These are phyloP conservation scores for Phyllotreta cruciferae DNA, from an alignment of 2,888 invertebrate genomes.

Conservation along the genomic window DNA sequence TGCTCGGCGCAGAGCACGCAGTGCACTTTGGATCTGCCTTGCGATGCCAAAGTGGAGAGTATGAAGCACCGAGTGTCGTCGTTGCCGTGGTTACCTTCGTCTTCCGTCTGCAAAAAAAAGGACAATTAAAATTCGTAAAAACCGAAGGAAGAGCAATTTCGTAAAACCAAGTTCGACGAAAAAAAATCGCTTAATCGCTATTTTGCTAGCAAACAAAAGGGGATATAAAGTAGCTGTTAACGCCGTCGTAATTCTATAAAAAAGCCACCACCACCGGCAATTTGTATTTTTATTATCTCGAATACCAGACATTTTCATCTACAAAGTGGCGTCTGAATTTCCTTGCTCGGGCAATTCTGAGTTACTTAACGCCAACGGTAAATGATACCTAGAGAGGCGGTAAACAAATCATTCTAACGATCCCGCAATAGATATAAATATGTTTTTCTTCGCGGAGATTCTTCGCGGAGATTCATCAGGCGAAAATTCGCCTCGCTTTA, in stretches of 20 bases:
- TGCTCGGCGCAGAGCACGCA: slow-evolving; percentile 89
- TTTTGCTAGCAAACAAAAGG: slow-evolving; percentile 7
- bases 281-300: slow-evolving; percentile 17
- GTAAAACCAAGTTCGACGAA: no score
- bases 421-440: slow-evolving; percentile 24
- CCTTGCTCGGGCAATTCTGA: slow-evolving; percentile 11
- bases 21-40: slow-evolving; percentile 84
- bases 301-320: slow-evolving; percentile 17
- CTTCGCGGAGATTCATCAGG: slow-evolving; percentile 10
- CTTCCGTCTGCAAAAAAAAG: slow-evolving; percentile 84
- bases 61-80: slow-evolving; percentile 97
- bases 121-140: no score
- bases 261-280: neutral
- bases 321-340: slow-evolving; percentile 22
- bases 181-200: neutral
- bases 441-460: slow-evolving; percentile 20
- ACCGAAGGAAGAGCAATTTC: no score
- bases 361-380: slow-evolving; percentile 19
- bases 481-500: slow-evolving; percentile 19
- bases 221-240: slow-evolving; percentile 8
- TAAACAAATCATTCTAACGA: slow-evolving; percentile 29
- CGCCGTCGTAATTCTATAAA: neutral
- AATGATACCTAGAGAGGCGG: slow-evolving; percentile 20
- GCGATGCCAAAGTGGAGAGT: slow-evolving; percentile 90
- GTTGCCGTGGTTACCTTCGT: slow-evolving; percentile 97